Evolutionary conservation across 2,113 vertebrate species (phyloP).

Genomic region (Varanus salvator): DNA sequence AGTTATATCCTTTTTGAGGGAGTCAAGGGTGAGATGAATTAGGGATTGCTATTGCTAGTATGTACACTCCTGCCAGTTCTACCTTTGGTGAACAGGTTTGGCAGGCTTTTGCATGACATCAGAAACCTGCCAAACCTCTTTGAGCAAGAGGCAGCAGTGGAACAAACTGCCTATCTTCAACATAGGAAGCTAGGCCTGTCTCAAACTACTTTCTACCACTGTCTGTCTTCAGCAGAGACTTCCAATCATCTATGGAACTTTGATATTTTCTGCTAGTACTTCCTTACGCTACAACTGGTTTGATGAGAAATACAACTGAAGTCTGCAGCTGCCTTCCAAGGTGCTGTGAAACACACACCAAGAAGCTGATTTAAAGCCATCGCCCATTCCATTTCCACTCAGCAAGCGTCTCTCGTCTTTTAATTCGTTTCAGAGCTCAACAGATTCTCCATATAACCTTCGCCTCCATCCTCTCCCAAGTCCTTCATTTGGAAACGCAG

Average conservation of each 20-base stretch:
- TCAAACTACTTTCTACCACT: neutral
- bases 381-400: conserved; percentile 35
- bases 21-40: neutral
- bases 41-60: neutral
- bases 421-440: conserved; percentile 16
- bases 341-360: conserved; percentile 48
- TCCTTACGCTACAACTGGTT: conserved; percentile 55
- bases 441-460: conserved; percentile 44
- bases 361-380: conserved; percentile 48
- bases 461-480: conserved; percentile 24
- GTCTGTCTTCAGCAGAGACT: neutral
- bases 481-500: conserved; percentile 23
- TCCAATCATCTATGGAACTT: conserved; percentile 56
- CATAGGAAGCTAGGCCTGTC: neutral
- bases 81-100: neutral
- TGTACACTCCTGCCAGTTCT: neutral
- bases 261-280: conserved; percentile 34
- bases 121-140: neutral
- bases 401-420: conserved; percentile 1
- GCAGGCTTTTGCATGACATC: neutral
- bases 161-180: neutral
- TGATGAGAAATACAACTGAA: conserved; percentile 67
- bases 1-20: neutral
- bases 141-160: neutral
- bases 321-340: conserved; percentile 56